Base-by-base conservation (phyloP, 2,888 invertebrate genomes). In the Volucella inflata region DNA sequence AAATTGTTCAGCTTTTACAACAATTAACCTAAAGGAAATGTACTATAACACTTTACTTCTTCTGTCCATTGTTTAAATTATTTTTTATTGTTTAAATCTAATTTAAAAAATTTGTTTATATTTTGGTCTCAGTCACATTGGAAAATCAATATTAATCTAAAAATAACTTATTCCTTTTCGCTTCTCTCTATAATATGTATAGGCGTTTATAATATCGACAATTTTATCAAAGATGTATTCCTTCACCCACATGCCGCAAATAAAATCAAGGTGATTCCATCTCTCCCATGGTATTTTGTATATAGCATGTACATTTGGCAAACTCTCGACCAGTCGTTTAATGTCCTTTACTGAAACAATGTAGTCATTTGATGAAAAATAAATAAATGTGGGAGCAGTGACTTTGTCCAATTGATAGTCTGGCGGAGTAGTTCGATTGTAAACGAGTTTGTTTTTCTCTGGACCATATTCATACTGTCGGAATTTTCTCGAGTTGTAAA, bases 261-360 rank as follows among this genome's bases (percentile, higher is more conserved):
- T 92, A 67, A 91, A 91, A 67, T 91, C 91, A 38, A 91, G 91
- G 70, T 91, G 91, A 85, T 91, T 91, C 91, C 91, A 91, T 11
- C 89, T 89, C 80, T 91, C 91, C 88, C 90, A 89, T n/a, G 91
- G 92, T 64, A 91, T 88, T 74, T 91, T 91, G 59, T 90, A 91
- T 36, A 90, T 88, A 4, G 90, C 89, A 40, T 88, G 89, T 0
- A 91, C 88, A 10, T 89, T 91, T 59, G 88, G 89, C 68, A 91
- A 82, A 8, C 91, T 89, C 44, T 87, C 87, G 8, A 91, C 88
- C 62, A 91, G 76, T 8, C 89, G 88, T 89, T 90, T 89, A 42
- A 91, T 90, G 44, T 91, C 91, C 57, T 89, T 89, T n/a, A 91
- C 90, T 0, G 91, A 91, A 2, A 91, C 91, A 38, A 91, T 91